Conservation (phyloP, 2,888 invertebrate genomes). For the Craniophora ligustri region DNA sequence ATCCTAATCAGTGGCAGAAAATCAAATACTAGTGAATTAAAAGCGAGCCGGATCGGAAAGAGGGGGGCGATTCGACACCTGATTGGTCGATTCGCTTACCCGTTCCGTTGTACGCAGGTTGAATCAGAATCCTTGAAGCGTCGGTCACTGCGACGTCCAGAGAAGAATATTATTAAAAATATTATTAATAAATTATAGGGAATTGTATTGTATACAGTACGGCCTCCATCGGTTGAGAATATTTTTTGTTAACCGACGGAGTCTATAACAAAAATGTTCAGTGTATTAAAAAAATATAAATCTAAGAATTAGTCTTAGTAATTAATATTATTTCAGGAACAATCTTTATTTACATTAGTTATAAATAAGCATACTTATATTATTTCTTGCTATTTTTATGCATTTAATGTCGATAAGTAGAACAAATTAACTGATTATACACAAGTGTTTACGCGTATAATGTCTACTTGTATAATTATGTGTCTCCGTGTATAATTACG, state of each 20-base stretch:
- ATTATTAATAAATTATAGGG: conserved; percentile 56
- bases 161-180: conserved; percentile 51
- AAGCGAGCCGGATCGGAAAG: conserved; percentile 79
- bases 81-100: conserved; percentile 82
- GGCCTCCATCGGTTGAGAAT: conserved; percentile 31
- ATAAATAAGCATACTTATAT: not conserved
- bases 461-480: too few species aligned
- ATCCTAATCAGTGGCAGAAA: conserved; percentile 56
- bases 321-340: conserved; percentile 3
- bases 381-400: not conserved
- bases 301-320: conserved; percentile 20
- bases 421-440: too few species aligned
- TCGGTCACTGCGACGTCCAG: conserved; percentile 23
- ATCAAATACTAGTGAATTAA: conserved; percentile 43
- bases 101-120: conserved; percentile 87
- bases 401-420: not conserved
- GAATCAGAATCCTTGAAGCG: conserved; percentile 84
- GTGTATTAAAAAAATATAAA: conserved; percentile 53
- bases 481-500: not conserved
- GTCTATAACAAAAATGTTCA: conserved; percentile 39
- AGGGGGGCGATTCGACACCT: conserved; percentile 83
- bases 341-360: not conserved
- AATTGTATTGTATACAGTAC: conserved; percentile 60
- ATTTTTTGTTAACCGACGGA: conserved; percentile 35
- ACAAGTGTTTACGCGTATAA: too few species aligned